These are phyloP conservation scores for Augiades crinisus DNA, from an alignment of 2,888 invertebrate species.

Conservation along the genomic window DNA sequence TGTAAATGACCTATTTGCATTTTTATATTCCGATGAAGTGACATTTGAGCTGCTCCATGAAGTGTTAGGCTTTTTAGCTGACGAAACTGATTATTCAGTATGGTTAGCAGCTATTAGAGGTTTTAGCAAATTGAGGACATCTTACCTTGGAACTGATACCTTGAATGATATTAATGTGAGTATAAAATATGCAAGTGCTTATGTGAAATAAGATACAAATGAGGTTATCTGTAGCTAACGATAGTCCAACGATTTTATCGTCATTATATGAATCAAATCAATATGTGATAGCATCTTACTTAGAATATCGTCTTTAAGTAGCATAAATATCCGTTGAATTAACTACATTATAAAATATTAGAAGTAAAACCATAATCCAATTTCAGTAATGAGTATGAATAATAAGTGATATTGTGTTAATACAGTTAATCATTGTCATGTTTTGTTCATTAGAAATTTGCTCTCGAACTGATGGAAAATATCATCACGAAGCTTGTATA, in stretches of 20 bases:
- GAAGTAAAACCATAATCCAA: too few relatives aligned
- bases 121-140: slow-evolving; percentile 62
- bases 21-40: slow-evolving; percentile 83
- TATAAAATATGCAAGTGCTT: too few relatives aligned
- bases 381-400: too few relatives aligned
- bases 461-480: slow-evolving; percentile 44
- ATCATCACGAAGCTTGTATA: slow-evolving; percentile 74
- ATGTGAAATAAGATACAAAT: too few relatives aligned
- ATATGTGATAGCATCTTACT: too few relatives aligned
- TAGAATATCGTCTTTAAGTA: too few relatives aligned
- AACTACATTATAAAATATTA: too few relatives aligned
- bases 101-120: slow-evolving; percentile 85
- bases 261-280: too few relatives aligned
- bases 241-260: too few relatives aligned
- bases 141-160: slow-evolving; percentile 51
- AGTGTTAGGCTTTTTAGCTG: slow-evolving; percentile 83
- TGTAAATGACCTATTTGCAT: slow-evolving; percentile 88
- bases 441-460: slow-evolving; percentile 44
- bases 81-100: slow-evolving; percentile 86
- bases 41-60: slow-evolving; percentile 81
- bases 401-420: too few relatives aligned
- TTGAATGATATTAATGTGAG: slow-evolving; percentile 53
- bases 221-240: too few relatives aligned
- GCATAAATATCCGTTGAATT: too few relatives aligned
- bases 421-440: background rate